Evolutionary conservation across 2,888 invertebrate species (phyloP).

Genomic region (Clanis bilineata): DNA sequence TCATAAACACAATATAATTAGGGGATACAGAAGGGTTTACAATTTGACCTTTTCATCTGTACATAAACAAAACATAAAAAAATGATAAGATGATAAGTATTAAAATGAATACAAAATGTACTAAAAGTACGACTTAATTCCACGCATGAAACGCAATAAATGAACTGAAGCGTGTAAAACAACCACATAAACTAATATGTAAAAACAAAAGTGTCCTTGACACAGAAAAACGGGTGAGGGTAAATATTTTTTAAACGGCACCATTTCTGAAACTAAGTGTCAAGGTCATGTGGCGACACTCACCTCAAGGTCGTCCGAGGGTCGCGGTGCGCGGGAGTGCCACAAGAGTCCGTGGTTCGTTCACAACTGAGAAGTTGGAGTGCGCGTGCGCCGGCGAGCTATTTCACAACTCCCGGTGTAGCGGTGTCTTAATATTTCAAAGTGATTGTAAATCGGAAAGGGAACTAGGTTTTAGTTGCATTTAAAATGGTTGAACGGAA

Average conservation of each 20-base stretch:
- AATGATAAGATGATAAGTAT: too few relatives aligned
- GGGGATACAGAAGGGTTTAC: too few relatives aligned
- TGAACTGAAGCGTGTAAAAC: neutral
- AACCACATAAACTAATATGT: neutral
- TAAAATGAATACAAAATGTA: neutral
- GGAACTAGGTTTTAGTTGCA: conserved; percentile 40
- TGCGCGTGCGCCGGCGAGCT: conserved; percentile 37
- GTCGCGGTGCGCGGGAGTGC: conserved; percentile 57
- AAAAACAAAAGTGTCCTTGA: conserved; percentile 8
- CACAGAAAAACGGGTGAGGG: conserved; percentile 2
- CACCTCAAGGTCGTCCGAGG: conserved; percentile 66
- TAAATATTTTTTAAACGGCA: conserved; percentile 4
- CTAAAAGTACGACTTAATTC: neutral
- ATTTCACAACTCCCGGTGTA: conserved; percentile 66
- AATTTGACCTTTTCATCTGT: too few relatives aligned
- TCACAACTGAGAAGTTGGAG: conserved; percentile 64
- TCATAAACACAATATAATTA: too few relatives aligned
- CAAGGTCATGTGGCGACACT: conserved; percentile 63
- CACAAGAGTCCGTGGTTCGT: conserved; percentile 61
- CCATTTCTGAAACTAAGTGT: conserved; percentile 39
- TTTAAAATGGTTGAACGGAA: neutral
- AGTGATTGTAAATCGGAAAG: conserved; percentile 62
- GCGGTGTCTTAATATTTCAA: conserved; percentile 64
- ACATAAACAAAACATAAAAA: too few relatives aligned
- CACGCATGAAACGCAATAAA: neutral